These are phyloP conservation scores for Ernsta delagoae DNA, from an alignment of 2,888 invertebrate genomes.

Conservation along the genomic window DNA sequence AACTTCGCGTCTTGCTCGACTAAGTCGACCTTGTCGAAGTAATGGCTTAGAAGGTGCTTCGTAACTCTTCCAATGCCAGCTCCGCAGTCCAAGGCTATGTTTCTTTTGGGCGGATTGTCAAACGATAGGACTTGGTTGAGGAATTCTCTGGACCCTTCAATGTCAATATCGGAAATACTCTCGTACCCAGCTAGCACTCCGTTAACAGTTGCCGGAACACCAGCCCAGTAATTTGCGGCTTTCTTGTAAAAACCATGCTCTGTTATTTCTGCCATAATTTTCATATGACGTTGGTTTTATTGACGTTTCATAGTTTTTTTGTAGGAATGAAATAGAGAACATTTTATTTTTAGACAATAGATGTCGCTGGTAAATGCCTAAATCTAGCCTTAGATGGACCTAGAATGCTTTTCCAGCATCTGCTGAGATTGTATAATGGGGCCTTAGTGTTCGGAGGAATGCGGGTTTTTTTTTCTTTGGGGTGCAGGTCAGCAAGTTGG, in stretches of 20 bases:
- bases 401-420: no score
- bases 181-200: slow-evolving; percentile 98
- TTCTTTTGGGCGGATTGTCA: slow-evolving; percentile 81
- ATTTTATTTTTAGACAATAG: no score
- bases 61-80: slow-evolving; percentile 98
- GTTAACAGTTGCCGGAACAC: slow-evolving; percentile 93
- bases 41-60: slow-evolving; percentile 90
- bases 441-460: no score
- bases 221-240: slow-evolving; percentile 94
- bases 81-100: slow-evolving; percentile 95
- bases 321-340: no score
- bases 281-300: neutral
- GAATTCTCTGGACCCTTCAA: slow-evolving; percentile 93
- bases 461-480: no score
- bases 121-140: slow-evolving; percentile 79
- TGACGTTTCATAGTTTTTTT: slow-evolving; percentile 20
- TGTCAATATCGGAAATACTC: slow-evolving; percentile 93
- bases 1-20: slow-evolving; percentile 96
- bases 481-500: no score
- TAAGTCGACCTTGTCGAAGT: slow-evolving; percentile 94
- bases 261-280: slow-evolving; percentile 47
- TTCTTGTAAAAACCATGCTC: slow-evolving; percentile 86
- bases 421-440: no score
- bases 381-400: no score
- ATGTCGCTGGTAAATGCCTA: no score